phyloP scores from a whole-genome alignment of 2,888 invertebrate genomes.

The Nephrocerus scutellatus region DNA sequence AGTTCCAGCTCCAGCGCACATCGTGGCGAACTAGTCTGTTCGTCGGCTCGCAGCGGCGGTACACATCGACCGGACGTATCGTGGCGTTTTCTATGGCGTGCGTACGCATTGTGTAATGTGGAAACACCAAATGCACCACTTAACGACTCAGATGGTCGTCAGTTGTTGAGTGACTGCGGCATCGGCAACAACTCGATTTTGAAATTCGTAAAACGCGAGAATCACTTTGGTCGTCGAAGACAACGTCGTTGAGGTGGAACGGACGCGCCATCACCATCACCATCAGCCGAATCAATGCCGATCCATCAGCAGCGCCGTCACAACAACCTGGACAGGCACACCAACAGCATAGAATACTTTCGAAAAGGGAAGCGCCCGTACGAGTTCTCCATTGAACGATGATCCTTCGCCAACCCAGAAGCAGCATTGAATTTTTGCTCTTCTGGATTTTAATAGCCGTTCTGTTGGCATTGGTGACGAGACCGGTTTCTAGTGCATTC shows the following conservation, averaged over 20 bases:
- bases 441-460: conserved; percentile 22
- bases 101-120: conserved; percentile 38
- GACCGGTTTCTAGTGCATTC: conserved; percentile 34
- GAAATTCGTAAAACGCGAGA: conserved; percentile 59
- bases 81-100: conserved; percentile 45
- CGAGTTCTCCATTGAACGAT: conserved; percentile 20
- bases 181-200: conserved; percentile 65
- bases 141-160: conserved; percentile 52
- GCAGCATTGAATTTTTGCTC: no score
- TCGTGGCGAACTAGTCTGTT: conserved; percentile 41
- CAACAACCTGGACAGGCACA: neutral
- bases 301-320: neutral
- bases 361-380: conserved; percentile 15
- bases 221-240: conserved; percentile 38
- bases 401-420: conserved; percentile 20
- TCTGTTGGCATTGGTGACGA: conserved; percentile 20
- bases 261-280: conserved; percentile 9
- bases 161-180: conserved; percentile 59
- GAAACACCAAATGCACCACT: conserved; percentile 52
- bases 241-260: conserved; percentile 23
- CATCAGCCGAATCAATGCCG: conserved; percentile 13
- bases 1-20: no score
- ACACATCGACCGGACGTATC: conserved; percentile 38
- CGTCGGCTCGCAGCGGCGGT: conserved; percentile 35
- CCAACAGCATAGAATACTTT: conserved; percentile 16